Percentiles rank a stretch among this genome's conserved stretches.
These are phyloP conservation scores for Siniperca chuatsi DNA, from an alignment of 2,113 vertebrate species.

Conservation along the genomic window DNA sequence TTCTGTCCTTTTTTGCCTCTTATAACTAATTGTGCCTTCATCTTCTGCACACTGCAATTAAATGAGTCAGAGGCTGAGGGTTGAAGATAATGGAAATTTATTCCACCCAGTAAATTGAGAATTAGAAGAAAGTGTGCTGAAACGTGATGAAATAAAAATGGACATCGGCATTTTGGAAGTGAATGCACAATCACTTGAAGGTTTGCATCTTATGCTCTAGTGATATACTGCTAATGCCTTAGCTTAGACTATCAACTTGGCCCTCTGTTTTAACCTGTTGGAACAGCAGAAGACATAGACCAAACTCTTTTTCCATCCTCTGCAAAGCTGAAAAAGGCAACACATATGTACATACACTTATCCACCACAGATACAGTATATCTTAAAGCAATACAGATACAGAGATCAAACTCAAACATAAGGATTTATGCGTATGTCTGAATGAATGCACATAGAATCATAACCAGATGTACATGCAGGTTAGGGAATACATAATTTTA, in stretches of 20 bases:
- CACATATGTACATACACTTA: not conserved
- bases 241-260: slow-evolving; percentile 32
- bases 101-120: slow-evolving; percentile 67
- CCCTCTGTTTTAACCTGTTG: slow-evolving; percentile 41
- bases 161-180: slow-evolving; percentile 63
- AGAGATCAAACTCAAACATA: not conserved
- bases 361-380: not conserved
- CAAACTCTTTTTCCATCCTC: slow-evolving; percentile 23
- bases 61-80: slow-evolving; percentile 67
- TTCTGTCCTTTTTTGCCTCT: slow-evolving; percentile 39
- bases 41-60: slow-evolving; percentile 62
- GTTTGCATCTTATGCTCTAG: slow-evolving; percentile 50
- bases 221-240: slow-evolving; percentile 55
- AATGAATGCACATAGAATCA: not conserved
- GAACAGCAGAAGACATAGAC: slow-evolving; percentile 39
- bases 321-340: not conserved
- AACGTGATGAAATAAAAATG: slow-evolving; percentile 70
- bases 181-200: slow-evolving; percentile 56
- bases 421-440: not conserved
- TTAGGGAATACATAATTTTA: slow-evolving; percentile 4
- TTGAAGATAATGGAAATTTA: slow-evolving; percentile 74
- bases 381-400: not conserved
- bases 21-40: slow-evolving; percentile 66
- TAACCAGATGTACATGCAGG: not conserved
- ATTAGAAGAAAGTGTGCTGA: slow-evolving; percentile 50